phyloP scores from a whole-genome alignment of 2,113 vertebrate species.

The Siniperca knerii region DNA sequence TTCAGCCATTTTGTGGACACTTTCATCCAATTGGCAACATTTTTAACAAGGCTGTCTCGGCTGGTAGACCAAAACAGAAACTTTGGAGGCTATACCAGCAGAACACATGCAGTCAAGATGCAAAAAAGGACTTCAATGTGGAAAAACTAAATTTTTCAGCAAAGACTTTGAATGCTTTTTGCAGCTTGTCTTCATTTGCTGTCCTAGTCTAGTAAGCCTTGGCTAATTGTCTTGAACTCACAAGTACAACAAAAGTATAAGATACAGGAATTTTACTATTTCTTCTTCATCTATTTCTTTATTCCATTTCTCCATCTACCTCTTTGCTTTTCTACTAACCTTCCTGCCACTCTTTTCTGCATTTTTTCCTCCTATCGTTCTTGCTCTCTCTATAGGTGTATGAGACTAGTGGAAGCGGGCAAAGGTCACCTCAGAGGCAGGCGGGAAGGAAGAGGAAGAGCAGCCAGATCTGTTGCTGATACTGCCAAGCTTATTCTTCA shows the following conservation, averaged over 20 bases:
- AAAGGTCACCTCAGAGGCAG: conserved; percentile 52
- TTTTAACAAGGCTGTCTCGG: not conserved
- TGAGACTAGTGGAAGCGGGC: conserved; percentile 32
- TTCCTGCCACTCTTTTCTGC: not conserved
- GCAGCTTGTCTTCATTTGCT: not conserved
- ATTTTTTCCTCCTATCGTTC: not conserved
- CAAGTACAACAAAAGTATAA: not conserved
- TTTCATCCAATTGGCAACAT: not conserved
- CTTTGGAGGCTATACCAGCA: not conserved
- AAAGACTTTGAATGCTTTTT: not conserved
- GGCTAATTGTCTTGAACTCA: too few species aligned
- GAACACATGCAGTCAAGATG: not conserved
- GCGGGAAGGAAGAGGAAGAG: conserved; percentile 43
- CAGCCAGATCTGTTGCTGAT: conserved; percentile 62
- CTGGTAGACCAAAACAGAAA: not conserved
- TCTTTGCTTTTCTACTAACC: not conserved
- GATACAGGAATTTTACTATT: not conserved
- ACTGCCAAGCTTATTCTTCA: conserved; percentile 66
- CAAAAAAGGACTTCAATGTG: not conserved
- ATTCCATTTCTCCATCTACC: not conserved
- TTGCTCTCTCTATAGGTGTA: conserved; percentile 27
- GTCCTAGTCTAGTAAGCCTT: too few species aligned
- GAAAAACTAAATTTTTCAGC: not conserved
- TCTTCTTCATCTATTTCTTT: not conserved
- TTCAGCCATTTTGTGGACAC: not conserved